Evolutionary conservation across 2,888 invertebrate genomes (phyloP), one percentile per base, ranked within the genome.

Genomic region (Melolontha melolontha): DNA sequence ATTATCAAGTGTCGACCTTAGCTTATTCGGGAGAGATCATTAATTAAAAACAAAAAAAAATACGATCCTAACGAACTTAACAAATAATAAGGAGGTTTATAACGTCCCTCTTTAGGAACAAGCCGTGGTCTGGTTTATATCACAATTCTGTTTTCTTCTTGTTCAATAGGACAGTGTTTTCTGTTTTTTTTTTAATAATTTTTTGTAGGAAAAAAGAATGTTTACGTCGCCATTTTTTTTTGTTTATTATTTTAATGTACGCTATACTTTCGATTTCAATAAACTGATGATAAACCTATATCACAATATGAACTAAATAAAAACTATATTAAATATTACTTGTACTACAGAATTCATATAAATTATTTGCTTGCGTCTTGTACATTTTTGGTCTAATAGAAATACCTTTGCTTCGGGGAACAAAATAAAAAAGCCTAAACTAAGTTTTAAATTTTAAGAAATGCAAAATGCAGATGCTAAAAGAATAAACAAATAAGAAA

Each of bases 101-200:
- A 75, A 80, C 59, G 79, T 80, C 80, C 80, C 79, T 75, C 79
- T 69, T 74, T 81, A 80, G 81, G 81, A 81, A 81, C 81, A 80
- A 78, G 79, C 79, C 79, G 80, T 80, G 79, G 80, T 81, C 79
- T 69, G 77, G 47, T 79, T 75, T 79, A 79, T 81, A 81, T 81
- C 81, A 81, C 81, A 81, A 79, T 80, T 80, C 75, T 74, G 78
- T 79, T 73, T 47, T 57, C 64, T 67, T 54, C 22, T 72, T 73
- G 70, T 75, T 73, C 72, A 74, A 74, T 74, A 74, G 75, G 73
- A 73, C 75, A 77, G 76, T 75, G 76, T 72, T 72, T 67, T 73
- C 65, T 51, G 52, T 50, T 42, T 17, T 12, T 47, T 14, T 29
- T 14, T 52, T 14, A 12, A 6, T 52, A 11, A 8, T 14, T 54